Evolutionary conservation across 2,113 vertebrate genomes (phyloP), one percentile per base, ranked within the genome.

Genomic region (Sphyrna mokarran): DNA sequence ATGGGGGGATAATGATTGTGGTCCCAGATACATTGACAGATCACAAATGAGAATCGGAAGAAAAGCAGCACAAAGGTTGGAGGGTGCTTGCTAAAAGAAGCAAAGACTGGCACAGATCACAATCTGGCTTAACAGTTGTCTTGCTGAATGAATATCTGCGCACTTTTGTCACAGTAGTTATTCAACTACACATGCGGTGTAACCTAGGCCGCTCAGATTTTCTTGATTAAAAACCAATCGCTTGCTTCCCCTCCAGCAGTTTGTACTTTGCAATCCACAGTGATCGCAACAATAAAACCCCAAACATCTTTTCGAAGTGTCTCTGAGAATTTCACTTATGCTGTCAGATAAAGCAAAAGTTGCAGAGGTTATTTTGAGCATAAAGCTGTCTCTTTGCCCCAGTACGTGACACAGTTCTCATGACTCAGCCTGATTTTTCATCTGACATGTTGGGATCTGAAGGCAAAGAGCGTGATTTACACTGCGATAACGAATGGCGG

Each of bases 401-500:
- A 13, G 13, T 23, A 54, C 1, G 72, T 96, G 96, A 95, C 68
- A 96, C 96, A 96, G 87, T 3, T 96, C 61, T 63, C 96, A 96
- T 7, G 54, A 16, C 85, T 98, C 98, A 97, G 97, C 99, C 97
- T 37, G 96, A 96, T 96, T 98, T 98, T 96, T 99, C 99, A 7
- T 97, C 97, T 0, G 96, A 96, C 96, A 97, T 96, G 61, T 96
- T 85, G 22, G 97, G 96, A 3, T 99, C 99, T 0, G 96, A 96
- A 33, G 94, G 94, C 23, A 95, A 95, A 72, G 97, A 96, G 95
- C 98, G 98, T 96, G 99, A 98, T 97, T 98, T 98, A 98, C 99
- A 99, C 96, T 98, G 98, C 96, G 98, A 97, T 33, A 97, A 98
- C 18, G 98, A 98, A 96, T 98, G 98, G 96, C 98, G 99, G 63